These are phyloP conservation scores for Melanotaenia pygmaea DNA, from an alignment of 2,797 vertebrate genomes.

Conservation along the genomic window DNA sequence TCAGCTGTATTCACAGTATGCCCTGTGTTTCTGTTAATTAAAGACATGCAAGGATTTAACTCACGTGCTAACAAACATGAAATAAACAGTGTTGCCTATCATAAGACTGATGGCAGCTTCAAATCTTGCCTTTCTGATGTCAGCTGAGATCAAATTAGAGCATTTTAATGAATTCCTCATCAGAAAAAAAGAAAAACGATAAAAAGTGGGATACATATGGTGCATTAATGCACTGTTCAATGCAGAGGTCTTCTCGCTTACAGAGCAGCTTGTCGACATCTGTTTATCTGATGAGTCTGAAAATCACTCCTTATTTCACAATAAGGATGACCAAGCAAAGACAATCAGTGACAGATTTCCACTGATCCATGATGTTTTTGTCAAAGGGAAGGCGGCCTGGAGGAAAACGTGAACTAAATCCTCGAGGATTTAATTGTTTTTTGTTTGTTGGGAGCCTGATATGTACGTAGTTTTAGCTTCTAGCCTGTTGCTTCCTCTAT, in stretches of 20 bases:
- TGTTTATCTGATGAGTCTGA: conserved; percentile 82
- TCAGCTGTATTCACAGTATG: not conserved
- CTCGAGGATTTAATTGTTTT: conserved; percentile 28
- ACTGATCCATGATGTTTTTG: conserved; percentile 33
- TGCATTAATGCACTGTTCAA: conserved; percentile 62
- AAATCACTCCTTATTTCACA: conserved; percentile 65
- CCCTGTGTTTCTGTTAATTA: not conserved
- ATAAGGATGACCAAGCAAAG: conserved; percentile 65
- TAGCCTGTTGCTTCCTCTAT: conserved; percentile 30
- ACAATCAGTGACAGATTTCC: conserved; percentile 66
- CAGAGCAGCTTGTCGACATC: conserved; percentile 84
- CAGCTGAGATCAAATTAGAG: conserved; percentile 11
- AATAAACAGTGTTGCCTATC: conserved; percentile 1
- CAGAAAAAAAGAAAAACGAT: not conserved
- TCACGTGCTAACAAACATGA: not conserved
- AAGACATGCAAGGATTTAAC: not conserved
- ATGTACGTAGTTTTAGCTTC: conserved; percentile 16
- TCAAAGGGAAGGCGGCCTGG: conserved; percentile 25
- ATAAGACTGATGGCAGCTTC: too few species aligned
- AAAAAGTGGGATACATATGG: conserved; percentile 50
- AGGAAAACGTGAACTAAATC: conserved; percentile 36
- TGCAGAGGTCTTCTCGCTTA: conserved; percentile 69
- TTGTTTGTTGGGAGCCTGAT: conserved; percentile 32
- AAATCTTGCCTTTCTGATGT: not conserved
- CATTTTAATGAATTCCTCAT: conserved; percentile 41